Evolutionary conservation across 2,113 vertebrate genomes (phyloP).

Genomic region (Macquaria ambigua): DNA sequence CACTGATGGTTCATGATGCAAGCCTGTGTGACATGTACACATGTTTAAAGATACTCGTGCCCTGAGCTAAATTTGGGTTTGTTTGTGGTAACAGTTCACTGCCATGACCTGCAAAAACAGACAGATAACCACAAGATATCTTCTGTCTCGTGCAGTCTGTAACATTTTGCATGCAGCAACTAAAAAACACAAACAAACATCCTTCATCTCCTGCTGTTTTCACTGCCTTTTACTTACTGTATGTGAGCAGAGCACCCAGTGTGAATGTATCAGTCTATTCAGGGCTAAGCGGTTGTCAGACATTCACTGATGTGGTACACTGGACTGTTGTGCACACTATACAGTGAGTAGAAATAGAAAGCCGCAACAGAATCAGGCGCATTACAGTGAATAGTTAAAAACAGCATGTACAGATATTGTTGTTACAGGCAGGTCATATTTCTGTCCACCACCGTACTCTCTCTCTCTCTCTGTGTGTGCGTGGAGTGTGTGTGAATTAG

Average conservation of each 20-base stretch:
- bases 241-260: background rate
- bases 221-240: background rate
- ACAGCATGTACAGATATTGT: background rate
- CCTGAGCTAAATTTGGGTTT: background rate
- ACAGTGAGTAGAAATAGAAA: constrained; percentile 33
- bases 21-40: background rate
- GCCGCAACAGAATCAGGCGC: constrained; percentile 16
- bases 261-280: background rate
- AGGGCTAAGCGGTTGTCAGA: constrained; percentile 14
- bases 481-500: constrained; percentile 13
- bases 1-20: background rate
- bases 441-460: constrained; percentile 1
- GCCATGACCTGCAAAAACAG: background rate
- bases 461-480: background rate
- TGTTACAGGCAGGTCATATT: constrained; percentile 15
- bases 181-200: background rate
- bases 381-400: background rate
- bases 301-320: constrained; percentile 21
- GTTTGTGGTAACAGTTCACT: background rate
- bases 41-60: background rate
- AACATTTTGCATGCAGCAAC: background rate
- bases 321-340: background rate
- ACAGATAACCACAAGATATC: background rate
- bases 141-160: background rate
- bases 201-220: background rate